Evolutionary conservation across 1,140 invertebrate species (phyloP).

Genomic region (Papilio glaucus): DNA sequence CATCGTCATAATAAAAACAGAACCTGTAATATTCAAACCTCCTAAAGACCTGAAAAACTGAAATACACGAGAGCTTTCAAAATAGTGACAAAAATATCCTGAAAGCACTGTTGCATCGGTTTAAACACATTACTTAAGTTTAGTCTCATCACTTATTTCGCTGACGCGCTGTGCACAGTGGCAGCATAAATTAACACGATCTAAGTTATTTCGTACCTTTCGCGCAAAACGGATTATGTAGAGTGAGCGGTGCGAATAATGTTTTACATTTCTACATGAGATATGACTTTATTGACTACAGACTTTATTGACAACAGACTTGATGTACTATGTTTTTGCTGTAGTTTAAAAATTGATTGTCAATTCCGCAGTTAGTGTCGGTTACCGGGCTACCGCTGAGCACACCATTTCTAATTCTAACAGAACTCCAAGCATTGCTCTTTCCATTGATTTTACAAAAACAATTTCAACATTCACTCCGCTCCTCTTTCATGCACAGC

Average conservation of each 20-base stretch:
- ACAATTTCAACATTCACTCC: no score
- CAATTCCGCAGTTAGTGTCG: no score
- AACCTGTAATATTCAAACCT: no score
- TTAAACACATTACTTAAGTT: not conserved
- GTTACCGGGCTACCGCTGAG: no score
- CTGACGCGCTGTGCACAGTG: not conserved
- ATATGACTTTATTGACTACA: not conserved
- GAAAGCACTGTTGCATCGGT: not conserved
- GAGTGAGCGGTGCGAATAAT: not conserved
- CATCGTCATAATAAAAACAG: no score
- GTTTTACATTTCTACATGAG: not conserved
- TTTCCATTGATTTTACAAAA: no score
- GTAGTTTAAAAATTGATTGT: no score
- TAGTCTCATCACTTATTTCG: not conserved
- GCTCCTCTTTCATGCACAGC: no score
- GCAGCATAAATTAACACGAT: conserved; percentile 10
- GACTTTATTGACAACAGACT: not conserved
- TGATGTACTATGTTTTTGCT: no score
- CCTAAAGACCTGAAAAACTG: no score
- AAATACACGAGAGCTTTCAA: not conserved
- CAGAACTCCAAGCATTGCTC: no score
- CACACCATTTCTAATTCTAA: no score
- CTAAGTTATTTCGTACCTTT: conserved; percentile 8
- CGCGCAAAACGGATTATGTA: conserved; percentile 2
- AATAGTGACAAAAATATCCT: not conserved